A percentile compares a stretch with the other conserved stretches of the same genome.
These are phyloP conservation scores for Tenualosa ilisha DNA, from an alignment of 2,797 vertebrate species.

Conservation along the genomic window DNA sequence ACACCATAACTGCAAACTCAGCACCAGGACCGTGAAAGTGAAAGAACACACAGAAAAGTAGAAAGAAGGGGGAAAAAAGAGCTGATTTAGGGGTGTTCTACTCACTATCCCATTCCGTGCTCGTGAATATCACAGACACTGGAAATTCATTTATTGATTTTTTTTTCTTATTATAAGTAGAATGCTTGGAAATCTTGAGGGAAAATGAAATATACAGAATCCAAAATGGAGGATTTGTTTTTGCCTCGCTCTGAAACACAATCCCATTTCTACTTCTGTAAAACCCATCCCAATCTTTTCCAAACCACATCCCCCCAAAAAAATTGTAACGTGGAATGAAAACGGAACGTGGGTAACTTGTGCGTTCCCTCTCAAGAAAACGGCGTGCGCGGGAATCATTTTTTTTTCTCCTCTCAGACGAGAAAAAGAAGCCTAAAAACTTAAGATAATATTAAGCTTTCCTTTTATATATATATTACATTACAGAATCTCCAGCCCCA, in stretches of 20 bases:
- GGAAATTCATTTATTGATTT: constrained; percentile 10
- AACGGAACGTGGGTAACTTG: constrained; percentile 30
- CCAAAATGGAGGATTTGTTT: constrained; percentile 35
- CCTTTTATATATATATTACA: constrained; percentile 71
- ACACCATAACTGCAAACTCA: neutral
- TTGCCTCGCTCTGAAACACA: constrained; percentile 31
- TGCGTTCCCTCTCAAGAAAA: constrained; percentile 32
- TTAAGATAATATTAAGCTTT: constrained; percentile 67
- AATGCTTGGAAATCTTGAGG: constrained; percentile 38
- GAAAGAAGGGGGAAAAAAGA: neutral
- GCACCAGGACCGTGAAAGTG: neutral
- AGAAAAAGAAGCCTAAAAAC: constrained; percentile 53
- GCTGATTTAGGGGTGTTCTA: neutral
- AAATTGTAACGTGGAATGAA: constrained; percentile 41
- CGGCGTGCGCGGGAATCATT: constrained; percentile 47
- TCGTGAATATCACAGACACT: constrained; percentile 56
- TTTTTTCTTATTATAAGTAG: constrained; percentile 3
- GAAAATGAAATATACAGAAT: constrained; percentile 36
- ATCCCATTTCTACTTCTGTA: constrained; percentile 16
- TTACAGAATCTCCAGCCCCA: constrained; percentile 76
- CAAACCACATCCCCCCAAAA: constrained; percentile 21
- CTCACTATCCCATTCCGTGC: constrained; percentile 48
- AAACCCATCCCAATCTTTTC: constrained; percentile 28
- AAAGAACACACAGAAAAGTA: constrained; percentile 14
- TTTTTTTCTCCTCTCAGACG: constrained; percentile 60